Evolutionary conservation across 30 jellyfish, hydroid and myxozoan genomes (phyloP).

Genomic region (Chrysaora quinquecirrha): DNA sequence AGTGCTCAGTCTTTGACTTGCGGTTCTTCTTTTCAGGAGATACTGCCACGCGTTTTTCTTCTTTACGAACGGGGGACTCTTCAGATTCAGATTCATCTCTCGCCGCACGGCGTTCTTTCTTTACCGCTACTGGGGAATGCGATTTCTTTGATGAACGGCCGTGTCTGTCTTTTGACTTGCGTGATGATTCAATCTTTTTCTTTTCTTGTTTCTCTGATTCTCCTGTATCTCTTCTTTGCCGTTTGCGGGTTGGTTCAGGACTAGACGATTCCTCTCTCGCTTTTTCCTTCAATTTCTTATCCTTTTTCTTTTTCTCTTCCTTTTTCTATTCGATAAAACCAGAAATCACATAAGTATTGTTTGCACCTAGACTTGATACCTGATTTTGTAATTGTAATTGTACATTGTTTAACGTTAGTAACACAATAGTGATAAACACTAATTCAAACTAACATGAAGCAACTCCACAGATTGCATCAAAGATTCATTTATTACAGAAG

Average conservation of each 20-base stretch:
- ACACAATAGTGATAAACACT: no score
- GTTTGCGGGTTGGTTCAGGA: constrained; percentile 46
- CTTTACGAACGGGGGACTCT: constrained; percentile 24
- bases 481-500: no score
- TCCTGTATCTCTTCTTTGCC: constrained; percentile 57
- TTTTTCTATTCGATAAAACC: constrained; percentile 3
- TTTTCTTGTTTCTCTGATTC: constrained; percentile 51
- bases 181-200: constrained; percentile 7
- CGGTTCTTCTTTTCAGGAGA: constrained; percentile 61
- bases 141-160: constrained; percentile 39
- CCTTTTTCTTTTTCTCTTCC: constrained; percentile 42
- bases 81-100: constrained; percentile 61
- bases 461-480: no score
- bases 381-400: no score
- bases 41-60: constrained; percentile 5
- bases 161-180: constrained; percentile 46
- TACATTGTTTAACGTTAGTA: no score
- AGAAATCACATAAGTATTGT: no score
- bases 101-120: constrained; percentile 46
- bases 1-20: constrained; percentile 32
- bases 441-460: no score
- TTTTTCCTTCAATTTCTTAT: constrained; percentile 32
- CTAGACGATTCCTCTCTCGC: constrained; percentile 56
- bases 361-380: no score
- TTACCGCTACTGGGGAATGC: constrained; percentile 29